Evolutionary conservation across 2,113 vertebrate genomes (phyloP), one percentile per base, ranked within the genome.

Genomic region (Tupaia chinensis): DNA sequence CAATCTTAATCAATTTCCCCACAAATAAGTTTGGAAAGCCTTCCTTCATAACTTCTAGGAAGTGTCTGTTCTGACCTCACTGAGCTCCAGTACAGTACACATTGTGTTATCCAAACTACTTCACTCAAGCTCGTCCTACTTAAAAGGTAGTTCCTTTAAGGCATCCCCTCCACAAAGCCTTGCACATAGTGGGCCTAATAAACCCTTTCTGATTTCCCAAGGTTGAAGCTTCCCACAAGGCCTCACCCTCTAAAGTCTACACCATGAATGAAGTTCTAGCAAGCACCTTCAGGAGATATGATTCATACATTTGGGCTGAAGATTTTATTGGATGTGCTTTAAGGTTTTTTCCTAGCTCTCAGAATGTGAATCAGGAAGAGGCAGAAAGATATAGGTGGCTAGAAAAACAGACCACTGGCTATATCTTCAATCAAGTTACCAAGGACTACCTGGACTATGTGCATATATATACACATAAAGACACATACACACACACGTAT

Each of bases 331-430:
- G 54, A 66, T 44, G 63, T 29, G 56, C 14, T 85, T 23, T 54
- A 1, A 87, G 25, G 63, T 70, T 68, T 70, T 70, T 73, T 88
- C 53, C 90, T 85, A 82, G 34, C 56, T 96, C n/a, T 82, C 65
- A 86, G 32, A 94, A 77, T 68, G 84, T 58, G 44, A 74, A 44
- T 93, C 60, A 97, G 74, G 19, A 95, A 86, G 70, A 86, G 23
- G 44, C 83, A 83, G 61, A 91, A 89, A 89, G 44, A 32, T 44
- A 90, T 4, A 73, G 72, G 87, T 34, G 53, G 81, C 16, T 23
- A 9, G 29, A 58, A 73, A 69, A 10, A 79, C 1, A 73, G 56
- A 5, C 22, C 1, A 0, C 2, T 9, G 56, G 70, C 70, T 87
- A 27, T 9, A 91, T 44, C 79, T 74, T 76, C 69, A 87, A 20